These are phyloP conservation scores for Cosmorhoe ocellata DNA, from an alignment of 2,888 invertebrate genomes.

Conservation along the genomic window DNA sequence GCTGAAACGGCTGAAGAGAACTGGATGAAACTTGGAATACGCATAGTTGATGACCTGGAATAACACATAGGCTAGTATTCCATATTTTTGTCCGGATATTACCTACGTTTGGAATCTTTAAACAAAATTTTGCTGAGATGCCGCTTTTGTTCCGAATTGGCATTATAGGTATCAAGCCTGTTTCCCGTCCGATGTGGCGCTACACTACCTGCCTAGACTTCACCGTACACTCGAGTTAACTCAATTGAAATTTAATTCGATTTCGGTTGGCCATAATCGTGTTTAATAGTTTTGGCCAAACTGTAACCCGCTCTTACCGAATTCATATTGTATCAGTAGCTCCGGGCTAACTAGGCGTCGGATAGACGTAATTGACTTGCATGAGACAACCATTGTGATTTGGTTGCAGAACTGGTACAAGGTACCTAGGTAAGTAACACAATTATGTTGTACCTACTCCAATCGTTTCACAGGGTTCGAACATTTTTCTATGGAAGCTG, in stretches of 20 bases:
- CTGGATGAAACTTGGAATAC: too few species aligned
- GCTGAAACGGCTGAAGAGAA: too few species aligned
- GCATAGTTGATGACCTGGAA: too few species aligned
- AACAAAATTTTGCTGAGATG: too few species aligned
- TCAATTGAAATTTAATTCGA: conserved; percentile 66
- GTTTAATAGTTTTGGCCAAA: conserved; percentile 64
- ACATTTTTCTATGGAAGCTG: too few species aligned
- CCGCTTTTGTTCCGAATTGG: neutral
- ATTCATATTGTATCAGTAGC: conserved; percentile 72
- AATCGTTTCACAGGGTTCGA: too few species aligned
- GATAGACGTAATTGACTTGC: conserved; percentile 79
- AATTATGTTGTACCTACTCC: conserved; percentile 37
- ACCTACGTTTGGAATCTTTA: too few species aligned
- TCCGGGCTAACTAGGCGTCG: conserved; percentile 70
- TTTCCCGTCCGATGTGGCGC: conserved; percentile 2
- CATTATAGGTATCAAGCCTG: neutral
- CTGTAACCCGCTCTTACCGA: conserved; percentile 60
- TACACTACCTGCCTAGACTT: conserved; percentile 33
- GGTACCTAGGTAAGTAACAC: conserved; percentile 33
- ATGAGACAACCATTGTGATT: conserved; percentile 75
- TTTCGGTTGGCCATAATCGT: conserved; percentile 59
- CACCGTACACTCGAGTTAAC: conserved; percentile 43
- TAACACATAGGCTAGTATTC: too few species aligned
- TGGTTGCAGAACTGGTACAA: conserved; percentile 46
- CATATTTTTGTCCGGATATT: too few species aligned